phyloP scores from a whole-genome alignment of 2,113 vertebrate genomes.

The Clarias macrocephalus region DNA sequence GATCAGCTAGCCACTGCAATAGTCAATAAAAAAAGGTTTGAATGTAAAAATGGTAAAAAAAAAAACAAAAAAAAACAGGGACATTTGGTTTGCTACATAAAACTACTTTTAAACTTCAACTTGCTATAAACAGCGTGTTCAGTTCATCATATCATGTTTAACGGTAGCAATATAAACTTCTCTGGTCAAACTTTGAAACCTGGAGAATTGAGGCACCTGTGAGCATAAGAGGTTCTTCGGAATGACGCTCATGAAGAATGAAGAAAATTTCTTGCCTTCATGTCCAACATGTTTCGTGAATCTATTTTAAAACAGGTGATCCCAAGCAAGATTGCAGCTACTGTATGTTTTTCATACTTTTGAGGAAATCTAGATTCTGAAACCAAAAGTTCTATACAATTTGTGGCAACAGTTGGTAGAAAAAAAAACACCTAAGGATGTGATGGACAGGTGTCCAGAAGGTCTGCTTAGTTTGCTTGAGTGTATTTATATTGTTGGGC shows the following conservation, averaged over 20 bases:
- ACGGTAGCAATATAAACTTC: neutral
- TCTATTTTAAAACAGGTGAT: no score
- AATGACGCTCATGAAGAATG: neutral
- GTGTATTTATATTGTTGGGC: neutral
- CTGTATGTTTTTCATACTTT: no score
- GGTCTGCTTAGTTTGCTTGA: neutral
- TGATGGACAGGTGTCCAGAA: neutral
- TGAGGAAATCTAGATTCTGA: no score
- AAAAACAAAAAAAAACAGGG: neutral
- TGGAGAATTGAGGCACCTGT: neutral
- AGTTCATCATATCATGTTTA: constrained; percentile 9
- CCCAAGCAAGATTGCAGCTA: no score
- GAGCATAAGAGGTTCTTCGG: neutral
- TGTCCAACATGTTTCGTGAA: neutral
- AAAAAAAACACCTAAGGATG: neutral
- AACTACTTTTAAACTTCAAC: neutral
- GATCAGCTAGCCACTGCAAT: no score
- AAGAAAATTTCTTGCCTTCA: neutral
- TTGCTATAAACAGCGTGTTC: constrained; percentile 23
- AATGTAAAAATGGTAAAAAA: no score
- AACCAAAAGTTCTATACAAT: neutral
- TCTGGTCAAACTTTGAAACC: neutral
- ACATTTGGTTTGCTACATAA: constrained; percentile 66
- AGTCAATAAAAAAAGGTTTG: no score
- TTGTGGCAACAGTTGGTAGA: neutral